These are phyloP conservation scores for Muschampia plurimacula DNA, from an alignment of 2,888 invertebrate species.

Conservation along the genomic window DNA sequence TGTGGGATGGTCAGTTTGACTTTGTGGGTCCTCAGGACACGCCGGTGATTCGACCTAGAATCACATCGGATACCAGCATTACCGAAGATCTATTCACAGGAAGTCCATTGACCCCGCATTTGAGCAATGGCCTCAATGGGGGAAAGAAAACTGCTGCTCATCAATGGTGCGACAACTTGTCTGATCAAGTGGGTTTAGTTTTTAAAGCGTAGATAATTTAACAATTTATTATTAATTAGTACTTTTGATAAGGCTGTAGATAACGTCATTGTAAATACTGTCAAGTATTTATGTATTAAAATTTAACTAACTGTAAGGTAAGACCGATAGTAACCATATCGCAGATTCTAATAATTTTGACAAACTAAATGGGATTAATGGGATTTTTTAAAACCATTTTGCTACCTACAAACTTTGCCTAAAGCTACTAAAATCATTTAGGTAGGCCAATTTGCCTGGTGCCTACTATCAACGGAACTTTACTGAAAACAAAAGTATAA, in stretches of 20 bases:
- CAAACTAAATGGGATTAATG: too few species aligned
- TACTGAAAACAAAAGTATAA: slow-evolving; percentile 61
- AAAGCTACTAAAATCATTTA: not conserved
- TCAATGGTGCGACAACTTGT: slow-evolving; percentile 86
- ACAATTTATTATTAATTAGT: too few species aligned
- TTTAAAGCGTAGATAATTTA: not conserved
- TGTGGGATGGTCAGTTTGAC: slow-evolving; percentile 86
- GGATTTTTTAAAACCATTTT: too few species aligned
- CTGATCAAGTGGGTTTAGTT: slow-evolving; percentile 84
- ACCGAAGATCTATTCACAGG: slow-evolving; percentile 82
- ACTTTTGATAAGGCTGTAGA: too few species aligned
- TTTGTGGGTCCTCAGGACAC: slow-evolving; percentile 88
- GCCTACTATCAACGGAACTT: slow-evolving; percentile 47
- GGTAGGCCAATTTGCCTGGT: not conserved
- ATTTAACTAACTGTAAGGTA: not conserved
- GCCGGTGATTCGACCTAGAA: slow-evolving; percentile 65
- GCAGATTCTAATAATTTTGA: too few species aligned
- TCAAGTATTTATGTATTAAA: slow-evolving; percentile 19
- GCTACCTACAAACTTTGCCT: too few species aligned
- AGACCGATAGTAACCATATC: too few species aligned
- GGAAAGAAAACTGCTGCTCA: slow-evolving; percentile 85
- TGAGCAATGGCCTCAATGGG: slow-evolving; percentile 80
- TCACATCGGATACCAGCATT: slow-evolving; percentile 73
- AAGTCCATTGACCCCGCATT: slow-evolving; percentile 75
- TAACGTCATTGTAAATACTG: not conserved